A percentile compares a stretch with the other conserved stretches of the same genome.
phyloP scores from a whole-genome alignment of 2,888 invertebrate species.

The Maniola hyperantus region DNA sequence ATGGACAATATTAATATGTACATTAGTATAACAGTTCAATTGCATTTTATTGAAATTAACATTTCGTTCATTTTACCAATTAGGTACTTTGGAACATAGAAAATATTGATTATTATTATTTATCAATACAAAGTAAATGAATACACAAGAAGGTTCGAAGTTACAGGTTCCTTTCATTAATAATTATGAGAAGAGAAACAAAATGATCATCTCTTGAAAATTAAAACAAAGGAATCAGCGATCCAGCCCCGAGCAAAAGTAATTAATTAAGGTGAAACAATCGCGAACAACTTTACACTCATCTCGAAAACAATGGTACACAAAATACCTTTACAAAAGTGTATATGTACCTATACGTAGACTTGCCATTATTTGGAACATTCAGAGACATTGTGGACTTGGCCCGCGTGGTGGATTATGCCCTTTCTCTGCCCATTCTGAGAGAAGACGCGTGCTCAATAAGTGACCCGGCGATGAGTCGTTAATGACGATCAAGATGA shows the following conservation, averaged over 20 bases:
- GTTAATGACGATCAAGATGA: no score
- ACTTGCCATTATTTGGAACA: constrained; percentile 2
- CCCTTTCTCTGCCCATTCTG: no score
- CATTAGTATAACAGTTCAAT: no score
- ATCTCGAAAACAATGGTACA: constrained; percentile 45
- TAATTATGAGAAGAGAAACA: constrained; percentile 44
- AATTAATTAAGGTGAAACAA: constrained; percentile 51
- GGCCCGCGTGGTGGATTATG: no score
- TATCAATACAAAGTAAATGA: not conserved
- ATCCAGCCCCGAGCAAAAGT: constrained; percentile 52
- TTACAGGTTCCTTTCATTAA: not conserved
- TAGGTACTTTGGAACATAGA: not conserved
- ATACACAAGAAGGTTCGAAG: constrained; percentile 56
- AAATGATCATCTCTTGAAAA: constrained; percentile 39
- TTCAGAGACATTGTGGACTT: no score
- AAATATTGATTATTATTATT: not conserved
- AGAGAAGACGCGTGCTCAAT: no score
- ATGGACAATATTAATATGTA: no score
- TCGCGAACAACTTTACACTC: constrained; percentile 56
- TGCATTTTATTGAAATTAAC: no score
- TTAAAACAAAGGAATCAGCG: constrained; percentile 55
- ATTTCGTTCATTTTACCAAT: no score
- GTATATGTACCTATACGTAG: constrained; percentile 28
- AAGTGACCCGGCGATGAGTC: no score
- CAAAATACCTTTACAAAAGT: constrained; percentile 39